Base-by-base conservation (phyloP, 2,888 invertebrate species). In the Stictocephala bisonia region DNA sequence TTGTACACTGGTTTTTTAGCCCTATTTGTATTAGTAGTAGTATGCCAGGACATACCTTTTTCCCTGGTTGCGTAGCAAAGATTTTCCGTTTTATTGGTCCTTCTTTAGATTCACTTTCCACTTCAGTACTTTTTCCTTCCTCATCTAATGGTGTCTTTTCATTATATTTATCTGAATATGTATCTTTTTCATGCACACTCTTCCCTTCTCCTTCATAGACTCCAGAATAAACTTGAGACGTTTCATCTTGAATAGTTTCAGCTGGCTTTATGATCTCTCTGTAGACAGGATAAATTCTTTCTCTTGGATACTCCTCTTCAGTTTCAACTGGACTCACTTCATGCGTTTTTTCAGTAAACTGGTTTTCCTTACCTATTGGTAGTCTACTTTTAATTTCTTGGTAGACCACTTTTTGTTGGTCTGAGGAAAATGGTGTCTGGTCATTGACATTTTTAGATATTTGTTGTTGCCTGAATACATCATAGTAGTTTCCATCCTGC, bases 351-450 rank as follows among this genome's bases (percentile, higher is more conserved):
- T 73, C 73, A 50, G 31, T 70, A 29, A 51, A 78, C 50, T 78
- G 78, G 67, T 73, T 76, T 26, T 74, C 78, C 66, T 77, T 78
- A 2, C 77, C 77, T 15, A 74, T 41, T 1, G 74, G 66, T 13
- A 35, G 41, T 9, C 68, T 58, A 31, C 60, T 70, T 66, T 76
- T 77, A 24, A 75, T 40, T 31, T 75, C 74, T 15, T 72, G 73
- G 20, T 76, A 78, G 9, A 75, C 74, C 13, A 75, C 67, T 24
- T 74, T 68, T 48, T 78, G 78, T 35, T 77, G 76, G 51, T 78
- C 77, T n/a, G 78, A 78, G n/a, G 78, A 75, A 15, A 76, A 78
- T 3, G 78, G 78, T 44, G 78, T 74, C 66, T 78, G 78, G 44
- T 78, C 78, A n/a, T 35, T 72, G 24, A 72, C 40, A 11, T 29